phyloP scores from a whole-genome alignment of 2,113 vertebrate genomes.

The Urocynchramus pylzowi region DNA sequence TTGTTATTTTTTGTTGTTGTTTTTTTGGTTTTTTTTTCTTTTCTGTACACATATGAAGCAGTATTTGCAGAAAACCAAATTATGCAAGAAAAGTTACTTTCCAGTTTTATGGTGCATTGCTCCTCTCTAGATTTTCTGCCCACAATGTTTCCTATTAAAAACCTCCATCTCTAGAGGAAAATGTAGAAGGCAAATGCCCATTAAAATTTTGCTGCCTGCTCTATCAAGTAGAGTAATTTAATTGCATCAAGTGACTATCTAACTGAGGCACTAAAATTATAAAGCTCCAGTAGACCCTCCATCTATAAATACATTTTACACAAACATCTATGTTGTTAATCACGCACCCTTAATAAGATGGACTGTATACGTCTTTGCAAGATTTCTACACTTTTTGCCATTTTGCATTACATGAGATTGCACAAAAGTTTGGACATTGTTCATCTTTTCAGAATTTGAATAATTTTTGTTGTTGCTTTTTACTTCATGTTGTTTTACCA shows the following conservation, averaged over 20 bases:
- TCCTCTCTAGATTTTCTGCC: not conserved
- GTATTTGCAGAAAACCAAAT: not conserved
- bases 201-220: not conserved
- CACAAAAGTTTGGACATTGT: not conserved
- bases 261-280: not conserved
- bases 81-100: not conserved
- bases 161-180: not conserved
- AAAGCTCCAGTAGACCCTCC: not conserved
- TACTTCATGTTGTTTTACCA: not conserved
- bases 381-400: not conserved
- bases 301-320: not conserved
- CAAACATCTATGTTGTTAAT: not conserved
- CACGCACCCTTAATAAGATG: not conserved
- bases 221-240: not conserved
- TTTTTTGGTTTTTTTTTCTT: too few relatives aligned
- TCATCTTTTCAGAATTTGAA: not conserved
- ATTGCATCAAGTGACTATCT: not conserved
- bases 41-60: not conserved
- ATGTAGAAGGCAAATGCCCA: not conserved
- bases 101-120: not conserved
- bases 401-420: not conserved
- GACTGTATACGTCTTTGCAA: not conserved
- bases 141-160: not conserved
- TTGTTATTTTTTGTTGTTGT: too few relatives aligned
- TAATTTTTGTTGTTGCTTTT: not conserved